Conservation (phyloP, 2,797 vertebrate species). For the Rousettus madagascariensis region DNA sequence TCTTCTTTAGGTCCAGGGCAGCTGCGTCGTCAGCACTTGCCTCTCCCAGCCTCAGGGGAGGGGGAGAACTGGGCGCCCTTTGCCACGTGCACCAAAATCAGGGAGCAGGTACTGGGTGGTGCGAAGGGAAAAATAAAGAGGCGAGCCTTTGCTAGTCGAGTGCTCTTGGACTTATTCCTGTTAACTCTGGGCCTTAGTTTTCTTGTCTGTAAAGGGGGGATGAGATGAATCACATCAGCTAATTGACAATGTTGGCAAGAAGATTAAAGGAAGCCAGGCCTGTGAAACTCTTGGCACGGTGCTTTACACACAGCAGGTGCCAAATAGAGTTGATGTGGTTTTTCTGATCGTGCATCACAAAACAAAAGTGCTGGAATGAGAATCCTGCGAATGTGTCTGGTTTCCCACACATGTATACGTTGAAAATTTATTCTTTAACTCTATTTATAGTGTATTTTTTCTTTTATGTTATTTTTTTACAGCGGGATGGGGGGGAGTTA, state of each 20-base stretch:
- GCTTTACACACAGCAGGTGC: not conserved
- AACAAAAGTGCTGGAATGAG: not conserved
- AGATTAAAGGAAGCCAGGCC: not conserved
- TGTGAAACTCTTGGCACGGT: not conserved
- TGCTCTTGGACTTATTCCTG: rapidly evolving
- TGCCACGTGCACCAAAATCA: rapidly evolving
- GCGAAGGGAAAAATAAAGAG: rapidly evolving
- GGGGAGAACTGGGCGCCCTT: not conserved
- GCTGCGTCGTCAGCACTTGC: not conserved
- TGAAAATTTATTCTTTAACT: not conserved
- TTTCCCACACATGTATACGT: not conserved
- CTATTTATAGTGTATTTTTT: not conserved
- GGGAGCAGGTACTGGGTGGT: not conserved
- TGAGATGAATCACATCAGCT: not conserved
- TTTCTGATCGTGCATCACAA: not conserved
- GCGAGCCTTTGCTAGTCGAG: rapidly evolving
- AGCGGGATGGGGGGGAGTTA: rapidly evolving
- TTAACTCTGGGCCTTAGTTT: not conserved
- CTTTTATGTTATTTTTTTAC: not conserved
- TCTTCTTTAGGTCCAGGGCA: not conserved
- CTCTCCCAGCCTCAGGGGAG: not conserved
- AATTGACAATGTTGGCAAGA: not conserved
- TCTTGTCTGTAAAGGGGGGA: not conserved
- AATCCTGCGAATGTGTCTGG: rapidly evolving
- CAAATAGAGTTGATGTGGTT: not conserved